Conservation (phyloP, 2,888 invertebrate species). For the Caenorhabditis macrosperma region DNA sequence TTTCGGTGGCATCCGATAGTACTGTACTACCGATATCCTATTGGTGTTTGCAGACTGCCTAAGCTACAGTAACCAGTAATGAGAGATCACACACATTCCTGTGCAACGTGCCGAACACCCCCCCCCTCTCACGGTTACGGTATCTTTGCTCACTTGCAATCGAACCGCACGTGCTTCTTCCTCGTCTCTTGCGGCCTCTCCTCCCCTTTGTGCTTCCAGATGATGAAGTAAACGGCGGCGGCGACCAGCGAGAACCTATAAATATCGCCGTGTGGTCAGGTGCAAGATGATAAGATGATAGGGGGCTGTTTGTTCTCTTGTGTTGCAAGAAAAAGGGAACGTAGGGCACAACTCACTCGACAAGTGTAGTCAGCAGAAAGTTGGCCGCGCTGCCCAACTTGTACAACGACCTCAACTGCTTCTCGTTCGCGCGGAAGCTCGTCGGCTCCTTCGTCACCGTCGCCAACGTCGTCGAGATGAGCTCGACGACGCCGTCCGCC, state of each 20-base stretch:
- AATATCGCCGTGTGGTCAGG: background rate
- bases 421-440: slow-evolving; percentile 35
- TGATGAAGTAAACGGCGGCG: slow-evolving; percentile 78
- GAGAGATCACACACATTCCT: background rate
- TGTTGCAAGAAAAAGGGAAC: background rate
- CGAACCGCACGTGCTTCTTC: slow-evolving; percentile 73
- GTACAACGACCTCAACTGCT: slow-evolving; percentile 55
- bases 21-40: too few relatives aligned
- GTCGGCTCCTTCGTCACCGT: slow-evolving; percentile 1
- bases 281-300: background rate
- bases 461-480: slow-evolving; percentile 15
- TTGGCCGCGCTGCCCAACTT: slow-evolving; percentile 77
- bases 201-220: slow-evolving; percentile 76
- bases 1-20: too few relatives aligned
- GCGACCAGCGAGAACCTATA: slow-evolving; percentile 73
- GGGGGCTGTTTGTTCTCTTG: too few relatives aligned
- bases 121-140: background rate
- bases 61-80: too few relatives aligned
- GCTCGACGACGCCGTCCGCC: slow-evolving; percentile 15
- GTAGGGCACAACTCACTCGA: slow-evolving; percentile 62
- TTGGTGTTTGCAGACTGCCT: too few relatives aligned
- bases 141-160: slow-evolving; percentile 71
- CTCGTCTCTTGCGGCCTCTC: slow-evolving; percentile 56
- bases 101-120: background rate
- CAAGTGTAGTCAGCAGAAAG: slow-evolving; percentile 75